Evolutionary conservation across 2,113 vertebrate genomes (phyloP).

Genomic region (Upupa epops): DNA sequence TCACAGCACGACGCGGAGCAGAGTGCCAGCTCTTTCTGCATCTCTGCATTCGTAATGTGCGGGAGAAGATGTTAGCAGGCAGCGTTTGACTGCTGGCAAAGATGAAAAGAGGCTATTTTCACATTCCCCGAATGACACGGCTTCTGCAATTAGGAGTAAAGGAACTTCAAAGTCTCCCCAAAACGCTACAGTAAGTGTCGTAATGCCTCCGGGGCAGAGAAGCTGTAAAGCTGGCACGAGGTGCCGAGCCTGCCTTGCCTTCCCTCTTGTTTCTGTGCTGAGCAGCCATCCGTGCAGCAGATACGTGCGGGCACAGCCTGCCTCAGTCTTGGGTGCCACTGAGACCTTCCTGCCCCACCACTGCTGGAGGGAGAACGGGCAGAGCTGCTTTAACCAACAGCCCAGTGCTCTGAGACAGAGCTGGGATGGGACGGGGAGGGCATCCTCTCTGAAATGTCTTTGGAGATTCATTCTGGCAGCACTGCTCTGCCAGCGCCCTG

Average conservation of each 20-base stretch:
- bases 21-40: slow-evolving; percentile 13
- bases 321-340: not conserved
- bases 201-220: slow-evolving; percentile 44
- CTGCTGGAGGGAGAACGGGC: not conserved
- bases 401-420: not conserved
- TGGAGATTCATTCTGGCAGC: not conserved
- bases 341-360: not conserved
- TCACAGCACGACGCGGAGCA: not conserved
- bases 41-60: slow-evolving; percentile 51
- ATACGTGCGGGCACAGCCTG: not conserved
- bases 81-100: slow-evolving; percentile 52
- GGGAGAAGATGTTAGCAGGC: slow-evolving; percentile 18
- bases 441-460: not conserved
- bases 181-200: slow-evolving; percentile 45
- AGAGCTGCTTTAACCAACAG: not conserved
- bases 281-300: not conserved
- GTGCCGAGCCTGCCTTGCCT: not conserved
- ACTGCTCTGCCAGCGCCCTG: not conserved
- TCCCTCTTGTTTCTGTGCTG: slow-evolving; percentile 49
- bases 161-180: slow-evolving; percentile 64
- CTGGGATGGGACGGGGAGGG: not conserved
- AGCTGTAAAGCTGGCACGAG: slow-evolving; percentile 51
- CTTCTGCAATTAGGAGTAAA: slow-evolving; percentile 66
- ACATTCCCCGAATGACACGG: slow-evolving; percentile 58
- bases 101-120: slow-evolving; percentile 68